Percentiles rank a stretch among this genome's conserved stretches.
These are phyloP conservation scores for Heliconius erato DNA, from an alignment of 2,888 invertebrate species.

Conservation along the genomic window DNA sequence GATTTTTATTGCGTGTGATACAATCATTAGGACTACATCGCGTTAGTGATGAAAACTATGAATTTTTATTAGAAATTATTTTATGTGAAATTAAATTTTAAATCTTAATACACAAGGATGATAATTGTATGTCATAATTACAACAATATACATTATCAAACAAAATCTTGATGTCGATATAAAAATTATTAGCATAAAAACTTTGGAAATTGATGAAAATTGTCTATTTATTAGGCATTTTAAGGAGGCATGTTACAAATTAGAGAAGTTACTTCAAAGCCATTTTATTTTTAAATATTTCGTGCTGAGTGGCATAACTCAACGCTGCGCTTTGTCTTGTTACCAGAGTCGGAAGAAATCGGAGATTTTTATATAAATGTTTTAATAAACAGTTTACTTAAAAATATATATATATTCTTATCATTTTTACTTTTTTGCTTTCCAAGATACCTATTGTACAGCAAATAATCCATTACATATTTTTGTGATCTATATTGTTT, in stretches of 20 bases:
- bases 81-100: conserved; percentile 30
- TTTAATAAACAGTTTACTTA: not conserved
- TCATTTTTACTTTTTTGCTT: not conserved
- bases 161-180: conserved; percentile 47
- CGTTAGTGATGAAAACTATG: conserved; percentile 49
- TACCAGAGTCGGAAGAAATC: not conserved
- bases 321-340: not conserved
- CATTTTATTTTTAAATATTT: not conserved
- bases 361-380: too few species aligned
- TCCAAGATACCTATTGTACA: not conserved
- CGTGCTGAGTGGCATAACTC: not conserved
- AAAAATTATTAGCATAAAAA: conserved; percentile 24
- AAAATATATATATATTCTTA: not conserved
- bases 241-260: not conserved
- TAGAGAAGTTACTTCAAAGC: not conserved
- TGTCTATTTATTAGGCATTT: not conserved
- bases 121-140: conserved; percentile 12
- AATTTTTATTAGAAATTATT: conserved; percentile 44
- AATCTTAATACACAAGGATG: not conserved
- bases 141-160: conserved; percentile 9
- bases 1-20: conserved; percentile 52
- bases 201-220: conserved; percentile 11
- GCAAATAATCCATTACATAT: not conserved
- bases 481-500: not conserved
- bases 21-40: conserved; percentile 50